Percentiles rank a stretch among this genome's conserved stretches.
Evolutionary conservation across 2,888 invertebrate genomes (phyloP).

Genomic region (Onthophagus sagittarius): DNA sequence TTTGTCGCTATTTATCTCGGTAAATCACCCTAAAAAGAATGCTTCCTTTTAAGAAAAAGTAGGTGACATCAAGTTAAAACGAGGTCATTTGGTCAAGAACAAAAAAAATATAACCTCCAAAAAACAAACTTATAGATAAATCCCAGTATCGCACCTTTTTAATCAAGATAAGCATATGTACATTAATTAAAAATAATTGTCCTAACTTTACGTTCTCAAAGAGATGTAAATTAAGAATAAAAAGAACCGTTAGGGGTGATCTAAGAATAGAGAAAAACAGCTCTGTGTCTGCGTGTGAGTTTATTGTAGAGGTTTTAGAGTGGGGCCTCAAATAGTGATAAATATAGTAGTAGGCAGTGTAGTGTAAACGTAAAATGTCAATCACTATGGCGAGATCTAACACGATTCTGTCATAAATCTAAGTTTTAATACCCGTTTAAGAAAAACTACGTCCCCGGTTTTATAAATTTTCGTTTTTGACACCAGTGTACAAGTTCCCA

Average conservation of each 20-base stretch:
- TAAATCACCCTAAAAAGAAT: not conserved
- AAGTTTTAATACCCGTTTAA: not conserved
- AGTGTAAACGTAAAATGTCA: not conserved
- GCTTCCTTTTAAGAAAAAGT: not conserved
- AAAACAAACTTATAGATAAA: not conserved
- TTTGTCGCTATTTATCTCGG: too few species aligned
- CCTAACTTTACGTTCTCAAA: too few species aligned
- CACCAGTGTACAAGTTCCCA: conserved; percentile 5
- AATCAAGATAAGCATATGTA: not conserved
- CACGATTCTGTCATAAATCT: not conserved
- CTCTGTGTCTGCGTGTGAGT: not conserved
- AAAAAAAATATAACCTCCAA: not conserved
- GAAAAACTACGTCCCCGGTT: not conserved
- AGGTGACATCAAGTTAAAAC: not conserved
- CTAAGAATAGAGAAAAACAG: not conserved
- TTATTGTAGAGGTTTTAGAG: not conserved
- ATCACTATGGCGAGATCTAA: not conserved
- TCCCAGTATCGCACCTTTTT: not conserved
- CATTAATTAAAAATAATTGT: not conserved
- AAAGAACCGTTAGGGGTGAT: not conserved
- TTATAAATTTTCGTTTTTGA: conserved; percentile 7
- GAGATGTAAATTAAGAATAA: too few species aligned
- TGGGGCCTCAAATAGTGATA: not conserved
- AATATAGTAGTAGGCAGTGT: not conserved
- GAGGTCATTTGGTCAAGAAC: not conserved